These are phyloP conservation scores for Prunella himalayana DNA, from an alignment of 2,113 vertebrate genomes.

Conservation along the genomic window DNA sequence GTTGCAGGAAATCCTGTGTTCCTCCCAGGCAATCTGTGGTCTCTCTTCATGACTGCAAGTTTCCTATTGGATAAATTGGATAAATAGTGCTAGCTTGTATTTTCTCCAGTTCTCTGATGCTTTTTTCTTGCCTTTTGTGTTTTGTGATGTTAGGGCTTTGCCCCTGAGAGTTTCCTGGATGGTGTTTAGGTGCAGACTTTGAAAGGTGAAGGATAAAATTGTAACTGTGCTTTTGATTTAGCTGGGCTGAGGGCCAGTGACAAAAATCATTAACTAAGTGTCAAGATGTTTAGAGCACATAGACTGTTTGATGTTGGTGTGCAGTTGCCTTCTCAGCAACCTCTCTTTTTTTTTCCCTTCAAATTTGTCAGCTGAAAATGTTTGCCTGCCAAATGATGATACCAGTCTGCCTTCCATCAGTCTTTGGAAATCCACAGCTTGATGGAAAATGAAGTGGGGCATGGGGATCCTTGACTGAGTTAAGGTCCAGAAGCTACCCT, in stretches of 20 bases:
- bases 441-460: neutral
- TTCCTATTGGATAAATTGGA: neutral
- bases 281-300: neutral
- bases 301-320: neutral
- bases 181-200: neutral
- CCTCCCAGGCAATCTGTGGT: neutral
- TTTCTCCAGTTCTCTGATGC: neutral
- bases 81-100: neutral
- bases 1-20: neutral
- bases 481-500: neutral
- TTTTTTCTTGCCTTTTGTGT: neutral
- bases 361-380: neutral
- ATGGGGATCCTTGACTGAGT: neutral
- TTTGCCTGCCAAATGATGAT: neutral
- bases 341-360: neutral
- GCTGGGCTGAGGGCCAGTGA: neutral
- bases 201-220: neutral
- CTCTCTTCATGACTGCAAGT: neutral
- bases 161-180: neutral
- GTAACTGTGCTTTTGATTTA: neutral
- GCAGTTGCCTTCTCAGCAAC: neutral
- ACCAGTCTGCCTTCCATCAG: neutral
- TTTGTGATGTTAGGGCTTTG: neutral
- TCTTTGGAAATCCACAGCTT: neutral
- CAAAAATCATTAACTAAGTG: neutral